Conservation (phyloP, 2,113 vertebrate genomes). For the Isurus oxyrinchus region DNA sequence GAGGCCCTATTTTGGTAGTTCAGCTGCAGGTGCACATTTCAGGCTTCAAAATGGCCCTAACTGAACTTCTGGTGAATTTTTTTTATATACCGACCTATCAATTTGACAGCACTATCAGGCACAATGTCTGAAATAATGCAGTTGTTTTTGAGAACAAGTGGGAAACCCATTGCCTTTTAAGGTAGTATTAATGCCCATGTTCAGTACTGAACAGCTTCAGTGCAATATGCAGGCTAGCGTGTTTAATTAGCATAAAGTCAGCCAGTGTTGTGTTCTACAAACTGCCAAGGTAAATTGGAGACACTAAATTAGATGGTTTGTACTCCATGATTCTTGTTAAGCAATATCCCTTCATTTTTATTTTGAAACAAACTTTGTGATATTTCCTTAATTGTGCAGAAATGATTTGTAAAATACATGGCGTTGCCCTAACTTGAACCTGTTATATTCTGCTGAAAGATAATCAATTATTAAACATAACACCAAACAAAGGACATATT, state of each 20-base stretch:
- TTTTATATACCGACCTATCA: neutral
- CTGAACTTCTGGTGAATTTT: neutral
- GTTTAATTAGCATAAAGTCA: neutral
- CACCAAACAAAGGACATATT: constrained; percentile 27
- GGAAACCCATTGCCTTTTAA: neutral
- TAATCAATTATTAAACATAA: constrained; percentile 22
- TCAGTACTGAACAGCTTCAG: neutral
- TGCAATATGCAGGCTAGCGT: neutral
- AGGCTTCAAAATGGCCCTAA: neutral
- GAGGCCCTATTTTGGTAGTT: neutral
- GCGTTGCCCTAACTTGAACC: neutral
- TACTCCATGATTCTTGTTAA: neutral
- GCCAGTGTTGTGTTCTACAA: neutral
- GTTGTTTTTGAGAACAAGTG: neutral
- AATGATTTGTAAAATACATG: neutral
- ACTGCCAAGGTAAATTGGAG: neutral
- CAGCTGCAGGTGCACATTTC: neutral
- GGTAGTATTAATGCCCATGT: neutral
- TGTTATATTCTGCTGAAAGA: neutral
- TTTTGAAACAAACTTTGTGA: neutral
- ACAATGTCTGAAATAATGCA: neutral
- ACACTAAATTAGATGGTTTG: neutral
- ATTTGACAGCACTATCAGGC: neutral
- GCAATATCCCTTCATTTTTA: neutral
- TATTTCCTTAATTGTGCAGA: neutral